Base-by-base conservation (phyloP, 2,113 vertebrate species). In the Xyrauchen texanus region DNA sequence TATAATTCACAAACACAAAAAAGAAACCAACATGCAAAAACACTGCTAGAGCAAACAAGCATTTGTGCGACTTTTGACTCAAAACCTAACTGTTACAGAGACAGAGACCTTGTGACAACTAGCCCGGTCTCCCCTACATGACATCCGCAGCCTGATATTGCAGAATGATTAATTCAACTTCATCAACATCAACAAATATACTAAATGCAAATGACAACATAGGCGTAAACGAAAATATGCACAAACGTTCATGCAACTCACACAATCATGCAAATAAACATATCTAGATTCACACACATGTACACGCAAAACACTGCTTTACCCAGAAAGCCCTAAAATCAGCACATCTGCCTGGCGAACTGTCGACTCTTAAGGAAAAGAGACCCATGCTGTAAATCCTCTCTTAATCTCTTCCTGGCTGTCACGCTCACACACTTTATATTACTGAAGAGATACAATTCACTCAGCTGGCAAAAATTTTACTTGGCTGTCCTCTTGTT, bases 321-420 rank as follows among this genome's bases (percentile, higher is more conserved):
- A 47, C 58, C 5, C 21, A 16, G 57, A 62, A 63, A 63, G 8
- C 51, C 58, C 71, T 44, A 52, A 65, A 76, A 65, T 65, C 73
- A 65, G 74, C 62, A 64, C 60, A 76, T 65, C 61, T 52, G 60
- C 49, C 21, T 76, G 73, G 61, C 60, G 53, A 65, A 55, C 47
- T 10, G 61, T 46, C 60, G 61, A 52, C 47, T 53, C 61, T 63
- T 76, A 64, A 64, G 34, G 13, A 66, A 16, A 63, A 5, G 58
- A 16, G 46, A 53, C 62, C 64, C 49, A 55, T 76, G 73, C 73
- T 64, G 73, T 55, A 55, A 76, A 76, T 76, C 73, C 73, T 65
- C 49, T 65, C 73, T 44, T 65, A 76, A 65, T 76, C 73, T 76
- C 73, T 65, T 65, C 73, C 73, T 65, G 62, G 73, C 63, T 76